Evolutionary conservation across 2,113 vertebrate species (phyloP).

Genomic region (Microtus ochrogaster): DNA sequence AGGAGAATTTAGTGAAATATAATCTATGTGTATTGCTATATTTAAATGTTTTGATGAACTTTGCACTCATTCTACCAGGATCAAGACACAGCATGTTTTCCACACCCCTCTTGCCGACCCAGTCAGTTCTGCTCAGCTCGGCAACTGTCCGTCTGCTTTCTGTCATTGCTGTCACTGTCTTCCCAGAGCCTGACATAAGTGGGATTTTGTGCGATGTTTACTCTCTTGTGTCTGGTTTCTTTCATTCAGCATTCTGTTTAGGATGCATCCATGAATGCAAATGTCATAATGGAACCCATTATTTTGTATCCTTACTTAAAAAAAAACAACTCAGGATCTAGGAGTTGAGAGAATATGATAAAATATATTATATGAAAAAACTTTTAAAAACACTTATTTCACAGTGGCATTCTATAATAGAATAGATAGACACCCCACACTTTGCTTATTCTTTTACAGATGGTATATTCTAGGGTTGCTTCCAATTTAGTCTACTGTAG

Average conservation of each 20-base stretch:
- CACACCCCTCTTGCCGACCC: not conserved
- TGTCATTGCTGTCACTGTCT: conserved; percentile 7
- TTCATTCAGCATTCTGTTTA: conserved; percentile 44
- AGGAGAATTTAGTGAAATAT: not conserved
- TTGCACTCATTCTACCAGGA: not conserved
- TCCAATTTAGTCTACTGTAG: conserved; percentile 40
- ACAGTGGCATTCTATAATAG: conserved; percentile 4
- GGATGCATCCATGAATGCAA: not conserved
- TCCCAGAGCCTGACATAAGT: conserved; percentile 47
- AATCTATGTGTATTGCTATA: not conserved
- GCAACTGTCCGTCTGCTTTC: conserved; percentile 42
- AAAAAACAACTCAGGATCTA: not conserved
- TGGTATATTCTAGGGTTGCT: not conserved
- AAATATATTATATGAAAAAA: not conserved
- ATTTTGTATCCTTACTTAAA: not conserved
- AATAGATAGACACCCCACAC: not conserved
- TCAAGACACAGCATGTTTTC: conserved; percentile 3
- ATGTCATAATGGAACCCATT: not conserved
- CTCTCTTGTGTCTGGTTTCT: conserved; percentile 49
- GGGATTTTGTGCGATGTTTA: conserved; percentile 41
- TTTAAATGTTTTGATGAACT: conserved; percentile 2
- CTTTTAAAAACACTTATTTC: not conserved
- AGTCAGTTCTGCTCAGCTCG: not conserved
- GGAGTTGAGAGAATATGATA: not conserved
- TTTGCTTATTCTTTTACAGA: conserved; percentile 2